These are phyloP conservation scores for Cloeon dipterum DNA, from an alignment of 2,888 invertebrate genomes.

Conservation along the genomic window DNA sequence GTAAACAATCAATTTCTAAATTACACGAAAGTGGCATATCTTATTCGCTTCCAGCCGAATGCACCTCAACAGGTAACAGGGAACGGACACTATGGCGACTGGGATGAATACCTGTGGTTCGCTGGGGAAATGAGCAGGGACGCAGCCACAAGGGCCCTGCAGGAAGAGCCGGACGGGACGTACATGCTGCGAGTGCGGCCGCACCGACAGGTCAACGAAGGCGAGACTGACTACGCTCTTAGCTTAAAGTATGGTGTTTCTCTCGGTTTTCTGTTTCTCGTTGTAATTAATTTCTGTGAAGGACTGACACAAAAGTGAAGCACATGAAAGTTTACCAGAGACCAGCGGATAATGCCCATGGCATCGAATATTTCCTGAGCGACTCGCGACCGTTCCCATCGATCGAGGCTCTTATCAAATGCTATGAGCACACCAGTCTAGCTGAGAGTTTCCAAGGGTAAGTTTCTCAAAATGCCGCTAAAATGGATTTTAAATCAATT, in stretches of 20 bases:
- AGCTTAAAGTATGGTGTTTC: conserved; percentile 62
- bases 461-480: conserved; percentile 11
- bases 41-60: too few species aligned
- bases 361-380: conserved; percentile 59
- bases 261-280: not conserved
- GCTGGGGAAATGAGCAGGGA: conserved; percentile 74
- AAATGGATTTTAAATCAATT: too few species aligned
- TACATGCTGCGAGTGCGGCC: conserved; percentile 62
- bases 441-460: conserved; percentile 81
- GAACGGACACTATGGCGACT: too few species aligned
- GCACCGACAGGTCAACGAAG: conserved; percentile 31
- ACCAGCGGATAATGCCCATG: too few species aligned
- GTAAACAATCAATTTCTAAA: too few species aligned
- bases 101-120: conserved; percentile 34
- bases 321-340: conserved; percentile 78
- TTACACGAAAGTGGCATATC: too few species aligned
- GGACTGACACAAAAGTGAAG: conserved; percentile 72
- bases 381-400: conserved; percentile 77
- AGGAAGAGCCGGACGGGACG: conserved; percentile 62
- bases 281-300: conserved; percentile 16
- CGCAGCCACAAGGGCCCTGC: conserved; percentile 47
- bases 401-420: conserved; percentile 76
- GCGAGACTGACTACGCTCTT: conserved; percentile 57
- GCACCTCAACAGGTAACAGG: too few species aligned
- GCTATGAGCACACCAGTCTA: conserved; percentile 77